phyloP scores from a whole-genome alignment of 2,888 invertebrate species.

The Horisme vitalbata region DNA sequence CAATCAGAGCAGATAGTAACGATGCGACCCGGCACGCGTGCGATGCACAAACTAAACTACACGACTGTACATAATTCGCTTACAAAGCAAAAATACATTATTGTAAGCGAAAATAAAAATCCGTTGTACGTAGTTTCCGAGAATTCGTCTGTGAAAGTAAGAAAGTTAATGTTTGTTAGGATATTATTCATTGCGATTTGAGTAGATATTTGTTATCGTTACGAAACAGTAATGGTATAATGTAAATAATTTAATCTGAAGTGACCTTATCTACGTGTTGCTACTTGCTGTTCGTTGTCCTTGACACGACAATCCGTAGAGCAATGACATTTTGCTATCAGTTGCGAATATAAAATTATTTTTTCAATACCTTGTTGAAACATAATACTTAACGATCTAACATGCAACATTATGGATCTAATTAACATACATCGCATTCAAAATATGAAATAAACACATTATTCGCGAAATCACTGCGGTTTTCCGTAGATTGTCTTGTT shows the following conservation, averaged over 20 bases:
- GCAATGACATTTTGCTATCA: constrained; percentile 16
- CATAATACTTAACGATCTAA: too few species aligned
- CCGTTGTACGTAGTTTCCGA: constrained; percentile 13
- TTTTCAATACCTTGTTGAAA: not conserved
- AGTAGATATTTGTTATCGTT: not conserved
- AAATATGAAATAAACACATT: too few species aligned
- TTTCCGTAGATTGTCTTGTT: too few species aligned
- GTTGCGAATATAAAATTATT: constrained; percentile 9
- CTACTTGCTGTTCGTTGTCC: constrained; percentile 3
- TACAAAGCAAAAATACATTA: constrained; percentile 11
- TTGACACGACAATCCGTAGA: constrained; percentile 19
- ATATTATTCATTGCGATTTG: not conserved
- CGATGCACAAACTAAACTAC: constrained; percentile 9
- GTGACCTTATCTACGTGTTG: constrained; percentile 10
- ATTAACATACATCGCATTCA: too few species aligned
- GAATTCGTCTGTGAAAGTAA: constrained; percentile 14
- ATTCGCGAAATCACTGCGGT: too few species aligned
- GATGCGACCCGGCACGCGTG: constrained; percentile 17
- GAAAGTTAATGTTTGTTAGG: not conserved
- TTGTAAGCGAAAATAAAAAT: constrained; percentile 16
- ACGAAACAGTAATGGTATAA: constrained; percentile 1
- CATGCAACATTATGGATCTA: too few species aligned
- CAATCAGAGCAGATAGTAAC: constrained; percentile 2
- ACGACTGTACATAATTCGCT: constrained; percentile 10
- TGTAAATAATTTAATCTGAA: constrained; percentile 9